Evolutionary conservation across 2,888 invertebrate species (phyloP).

Genomic region (Cancer borealis): DNA sequence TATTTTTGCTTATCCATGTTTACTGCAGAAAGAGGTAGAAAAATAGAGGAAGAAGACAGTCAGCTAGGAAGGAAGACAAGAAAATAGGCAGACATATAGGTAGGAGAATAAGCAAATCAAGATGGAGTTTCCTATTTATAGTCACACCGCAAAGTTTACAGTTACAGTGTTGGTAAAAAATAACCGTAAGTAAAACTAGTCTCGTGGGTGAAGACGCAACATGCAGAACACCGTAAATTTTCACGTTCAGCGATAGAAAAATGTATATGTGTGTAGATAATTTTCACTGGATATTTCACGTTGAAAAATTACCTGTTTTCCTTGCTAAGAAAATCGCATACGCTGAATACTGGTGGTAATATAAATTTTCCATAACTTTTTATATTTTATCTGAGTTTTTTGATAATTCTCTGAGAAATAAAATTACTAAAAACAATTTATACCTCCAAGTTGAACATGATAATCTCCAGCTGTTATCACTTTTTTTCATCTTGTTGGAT

Average conservation of each 20-base stretch:
- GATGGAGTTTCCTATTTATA: neutral
- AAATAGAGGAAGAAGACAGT: neutral
- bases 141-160: neutral
- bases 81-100: neutral
- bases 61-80: neutral
- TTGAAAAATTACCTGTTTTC: no score
- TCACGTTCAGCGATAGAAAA: neutral
- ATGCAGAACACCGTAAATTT: neutral
- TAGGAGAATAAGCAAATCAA: neutral
- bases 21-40: neutral
- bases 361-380: no score
- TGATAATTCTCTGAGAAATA: no score
- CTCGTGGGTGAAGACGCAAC: neutral
- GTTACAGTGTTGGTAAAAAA: slow-evolving; percentile 25
- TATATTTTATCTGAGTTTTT: no score
- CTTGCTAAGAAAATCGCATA: no score
- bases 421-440: no score
- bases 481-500: neutral
- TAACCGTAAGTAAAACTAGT: neutral
- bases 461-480: neutral
- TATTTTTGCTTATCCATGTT: no score
- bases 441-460: neutral
- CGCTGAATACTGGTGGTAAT: no score
- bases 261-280: no score
- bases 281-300: no score